A percentile compares a stretch with the other conserved stretches of the same genome.
phyloP scores from a whole-genome alignment of 2,113 vertebrate species.

The Corapipo altera region DNA sequence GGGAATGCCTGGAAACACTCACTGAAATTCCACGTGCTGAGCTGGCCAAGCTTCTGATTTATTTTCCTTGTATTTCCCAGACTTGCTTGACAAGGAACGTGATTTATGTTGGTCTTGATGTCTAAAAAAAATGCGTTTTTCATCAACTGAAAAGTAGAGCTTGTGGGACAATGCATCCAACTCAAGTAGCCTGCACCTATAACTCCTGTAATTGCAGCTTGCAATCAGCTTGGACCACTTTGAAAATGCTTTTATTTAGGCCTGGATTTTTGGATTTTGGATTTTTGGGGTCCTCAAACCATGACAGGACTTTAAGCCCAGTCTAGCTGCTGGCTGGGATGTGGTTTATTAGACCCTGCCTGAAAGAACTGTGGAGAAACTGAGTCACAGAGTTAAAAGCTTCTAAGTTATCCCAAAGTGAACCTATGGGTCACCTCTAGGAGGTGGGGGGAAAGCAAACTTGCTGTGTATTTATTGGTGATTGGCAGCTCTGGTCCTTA shows the following conservation, averaged over 20 bases:
- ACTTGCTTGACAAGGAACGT: not conserved
- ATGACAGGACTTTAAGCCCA: not conserved
- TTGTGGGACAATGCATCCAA: not conserved
- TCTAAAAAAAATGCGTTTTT: not conserved
- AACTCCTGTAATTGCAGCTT: rapidly evolving
- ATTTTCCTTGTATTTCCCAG: not conserved
- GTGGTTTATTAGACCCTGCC: not conserved
- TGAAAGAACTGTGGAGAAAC: not conserved
- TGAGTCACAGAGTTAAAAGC: not conserved
- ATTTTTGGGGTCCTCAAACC: no score
- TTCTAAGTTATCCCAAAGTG: not conserved
- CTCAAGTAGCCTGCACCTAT: not conserved
- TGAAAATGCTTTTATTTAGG: not conserved
- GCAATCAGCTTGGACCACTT: not conserved
- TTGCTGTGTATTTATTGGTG: not conserved
- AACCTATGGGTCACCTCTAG: not conserved
- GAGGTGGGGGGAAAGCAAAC: rapidly evolving
- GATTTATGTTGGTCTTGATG: rapidly evolving
- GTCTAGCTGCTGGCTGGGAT: not conserved
- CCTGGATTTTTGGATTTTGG: no score
- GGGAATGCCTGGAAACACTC: rapidly evolving
- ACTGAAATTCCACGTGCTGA: rapidly evolving
- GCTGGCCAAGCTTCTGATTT: not conserved
- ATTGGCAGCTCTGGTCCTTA: not conserved
- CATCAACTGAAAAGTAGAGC: not conserved